phyloP scores from a whole-genome alignment of 2,797 vertebrate species.

The Glyptemys insculpta region DNA sequence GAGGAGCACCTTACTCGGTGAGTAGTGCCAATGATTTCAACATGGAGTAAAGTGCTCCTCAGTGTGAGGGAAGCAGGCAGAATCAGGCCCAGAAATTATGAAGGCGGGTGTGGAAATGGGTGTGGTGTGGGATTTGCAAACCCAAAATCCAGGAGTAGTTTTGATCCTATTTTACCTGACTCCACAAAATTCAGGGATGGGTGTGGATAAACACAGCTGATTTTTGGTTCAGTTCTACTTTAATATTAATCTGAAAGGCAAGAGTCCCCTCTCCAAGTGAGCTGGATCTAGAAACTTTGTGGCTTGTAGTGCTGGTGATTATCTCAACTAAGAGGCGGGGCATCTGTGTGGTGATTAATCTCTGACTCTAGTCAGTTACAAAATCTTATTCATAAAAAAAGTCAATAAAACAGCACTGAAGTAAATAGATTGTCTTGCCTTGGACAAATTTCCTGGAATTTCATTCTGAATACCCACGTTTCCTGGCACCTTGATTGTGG shows the following conservation, averaged over 20 bases:
- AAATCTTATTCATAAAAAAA: slow-evolving; percentile 31
- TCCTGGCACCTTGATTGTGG: not conserved
- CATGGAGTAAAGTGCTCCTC: not conserved
- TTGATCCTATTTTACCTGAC: not conserved
- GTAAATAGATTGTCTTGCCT: not conserved
- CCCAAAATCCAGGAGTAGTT: not conserved
- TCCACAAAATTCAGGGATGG: not conserved
- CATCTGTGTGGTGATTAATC: slow-evolving; percentile 38
- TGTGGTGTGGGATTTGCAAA: not conserved
- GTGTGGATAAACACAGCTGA: not conserved
- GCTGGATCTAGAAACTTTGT: not conserved
- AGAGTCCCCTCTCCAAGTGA: not conserved
- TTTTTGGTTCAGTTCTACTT: not conserved
- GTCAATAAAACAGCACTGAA: not conserved
- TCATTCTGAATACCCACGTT: not conserved
- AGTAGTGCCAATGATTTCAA: not conserved
- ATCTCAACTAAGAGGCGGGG: not conserved
- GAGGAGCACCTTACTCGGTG: not conserved
- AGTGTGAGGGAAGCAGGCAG: not conserved
- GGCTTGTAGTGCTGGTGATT: slow-evolving; percentile 20
- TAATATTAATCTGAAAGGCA: not conserved
- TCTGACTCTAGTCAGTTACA: not conserved
- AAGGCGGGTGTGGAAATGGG: not conserved
- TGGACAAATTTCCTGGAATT: not conserved
- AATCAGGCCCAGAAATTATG: not conserved